phyloP scores from a whole-genome alignment of 2,113 vertebrate genomes.

The Corythornis cristatus region DNA sequence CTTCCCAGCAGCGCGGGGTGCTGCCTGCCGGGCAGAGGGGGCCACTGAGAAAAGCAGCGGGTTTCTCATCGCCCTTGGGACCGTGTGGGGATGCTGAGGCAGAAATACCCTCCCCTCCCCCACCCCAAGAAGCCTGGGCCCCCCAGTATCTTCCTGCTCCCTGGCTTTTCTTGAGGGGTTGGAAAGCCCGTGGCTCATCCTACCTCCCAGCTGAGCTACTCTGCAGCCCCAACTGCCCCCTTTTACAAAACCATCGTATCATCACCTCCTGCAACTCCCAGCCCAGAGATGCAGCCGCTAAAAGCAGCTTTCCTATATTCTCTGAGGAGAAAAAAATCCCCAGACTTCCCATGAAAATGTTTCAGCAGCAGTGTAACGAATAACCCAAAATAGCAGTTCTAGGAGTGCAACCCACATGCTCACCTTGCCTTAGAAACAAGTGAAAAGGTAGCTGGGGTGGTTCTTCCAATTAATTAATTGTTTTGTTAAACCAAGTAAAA shows the following conservation, averaged over 20 bases:
- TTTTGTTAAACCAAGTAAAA: slow-evolving; percentile 36
- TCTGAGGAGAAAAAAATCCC: neutral
- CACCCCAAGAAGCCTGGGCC: fast-evolving
- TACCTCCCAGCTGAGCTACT: neutral
- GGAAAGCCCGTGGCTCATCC: neutral
- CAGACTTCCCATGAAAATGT: neutral
- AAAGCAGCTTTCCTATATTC: neutral
- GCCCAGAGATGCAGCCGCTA: neutral
- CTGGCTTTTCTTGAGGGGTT: neutral
- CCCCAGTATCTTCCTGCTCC: neutral
- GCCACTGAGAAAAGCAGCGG: neutral
- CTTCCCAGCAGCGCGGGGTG: neutral
- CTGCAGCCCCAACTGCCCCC: neutral
- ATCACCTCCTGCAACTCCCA: neutral
- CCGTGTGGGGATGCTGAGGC: neutral
- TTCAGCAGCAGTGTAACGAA: neutral
- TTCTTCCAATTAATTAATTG: neutral
- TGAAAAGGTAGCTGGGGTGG: neutral
- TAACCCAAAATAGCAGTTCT: neutral
- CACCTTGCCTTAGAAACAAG: neutral
- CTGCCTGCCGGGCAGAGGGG: no score
- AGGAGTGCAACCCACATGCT: fast-evolving
- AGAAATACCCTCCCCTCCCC: fast-evolving
- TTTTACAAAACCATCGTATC: neutral
- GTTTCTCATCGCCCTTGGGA: neutral